phyloP scores from a whole-genome alignment of 2,888 invertebrate genomes.

The Philopedon plagiatum region DNA sequence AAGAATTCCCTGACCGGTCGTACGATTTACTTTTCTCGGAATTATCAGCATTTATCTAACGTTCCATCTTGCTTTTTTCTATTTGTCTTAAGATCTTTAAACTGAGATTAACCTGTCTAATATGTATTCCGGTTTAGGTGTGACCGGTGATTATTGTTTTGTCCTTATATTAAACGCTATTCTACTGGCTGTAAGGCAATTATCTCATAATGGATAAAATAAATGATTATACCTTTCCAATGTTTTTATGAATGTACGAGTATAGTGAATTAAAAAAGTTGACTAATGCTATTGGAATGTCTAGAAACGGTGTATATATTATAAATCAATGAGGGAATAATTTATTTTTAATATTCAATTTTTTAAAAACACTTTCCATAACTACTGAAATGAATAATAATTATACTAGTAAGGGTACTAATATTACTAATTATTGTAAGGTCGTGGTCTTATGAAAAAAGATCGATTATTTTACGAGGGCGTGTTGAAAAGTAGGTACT shows the following conservation, averaged over 20 bases:
- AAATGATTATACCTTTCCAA: not conserved
- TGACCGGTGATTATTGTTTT: not conserved
- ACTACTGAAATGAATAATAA: too few species aligned
- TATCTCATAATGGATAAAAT: too few species aligned
- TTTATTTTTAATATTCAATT: too few species aligned
- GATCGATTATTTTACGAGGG: too few species aligned
- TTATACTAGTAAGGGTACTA: too few species aligned
- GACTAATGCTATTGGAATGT: too few species aligned
- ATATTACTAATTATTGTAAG: too few species aligned
- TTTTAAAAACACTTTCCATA: too few species aligned
- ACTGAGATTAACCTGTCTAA: not conserved
- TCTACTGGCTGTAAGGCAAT: not conserved
- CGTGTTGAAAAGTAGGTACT: too few species aligned
- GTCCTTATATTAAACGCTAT: not conserved
- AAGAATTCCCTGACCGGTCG: not conserved
- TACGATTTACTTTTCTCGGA: not conserved
- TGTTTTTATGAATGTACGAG: not conserved
- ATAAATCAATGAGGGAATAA: too few species aligned
- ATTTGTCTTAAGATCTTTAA: not conserved
- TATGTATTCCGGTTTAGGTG: not conserved
- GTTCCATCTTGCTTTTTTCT: not conserved
- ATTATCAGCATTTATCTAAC: not conserved
- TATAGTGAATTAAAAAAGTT: not conserved
- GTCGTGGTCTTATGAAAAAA: too few species aligned
- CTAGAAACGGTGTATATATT: too few species aligned